Conservation (phyloP, 2,797 vertebrate genomes). For the Buphagus erythrorhynchus region DNA sequence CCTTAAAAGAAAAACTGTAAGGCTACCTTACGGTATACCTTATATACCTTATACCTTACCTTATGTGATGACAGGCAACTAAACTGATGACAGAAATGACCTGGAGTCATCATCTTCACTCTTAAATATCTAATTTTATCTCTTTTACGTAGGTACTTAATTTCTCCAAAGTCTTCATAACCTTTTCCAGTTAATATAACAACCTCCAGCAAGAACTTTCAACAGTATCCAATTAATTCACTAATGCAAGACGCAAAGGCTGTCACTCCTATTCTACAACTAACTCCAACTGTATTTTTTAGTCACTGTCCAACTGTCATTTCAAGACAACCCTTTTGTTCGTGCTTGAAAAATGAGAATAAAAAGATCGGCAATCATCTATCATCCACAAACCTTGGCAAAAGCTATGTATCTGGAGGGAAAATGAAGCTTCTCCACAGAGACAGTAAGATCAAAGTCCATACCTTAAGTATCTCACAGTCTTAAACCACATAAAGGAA, state of each 20-base stretch:
- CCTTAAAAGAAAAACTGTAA: neutral
- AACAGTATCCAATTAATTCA: neutral
- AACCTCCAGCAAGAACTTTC: neutral
- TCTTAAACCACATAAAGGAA: neutral
- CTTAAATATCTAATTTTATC: neutral
- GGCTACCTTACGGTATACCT: no score
- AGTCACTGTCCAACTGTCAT: neutral
- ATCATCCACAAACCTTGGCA: neutral
- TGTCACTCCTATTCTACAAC: neutral
- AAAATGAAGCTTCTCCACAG: neutral
- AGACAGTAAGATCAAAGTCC: neutral
- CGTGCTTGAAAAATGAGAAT: neutral
- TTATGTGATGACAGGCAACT: neutral
- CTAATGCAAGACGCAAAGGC: neutral
- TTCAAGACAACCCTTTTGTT: neutral
- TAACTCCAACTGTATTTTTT: neutral
- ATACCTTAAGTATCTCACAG: neutral
- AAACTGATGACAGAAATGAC: neutral
- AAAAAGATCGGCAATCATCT: neutral
- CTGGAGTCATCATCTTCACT: neutral
- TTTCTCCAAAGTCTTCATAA: neutral
- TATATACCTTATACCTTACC: no score
- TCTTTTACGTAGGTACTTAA: fast-evolving
- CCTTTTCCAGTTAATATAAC: neutral
- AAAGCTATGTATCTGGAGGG: neutral